Conservation (phyloP, 2,113 vertebrate genomes). For the Psammodynastes pulverulentus region DNA sequence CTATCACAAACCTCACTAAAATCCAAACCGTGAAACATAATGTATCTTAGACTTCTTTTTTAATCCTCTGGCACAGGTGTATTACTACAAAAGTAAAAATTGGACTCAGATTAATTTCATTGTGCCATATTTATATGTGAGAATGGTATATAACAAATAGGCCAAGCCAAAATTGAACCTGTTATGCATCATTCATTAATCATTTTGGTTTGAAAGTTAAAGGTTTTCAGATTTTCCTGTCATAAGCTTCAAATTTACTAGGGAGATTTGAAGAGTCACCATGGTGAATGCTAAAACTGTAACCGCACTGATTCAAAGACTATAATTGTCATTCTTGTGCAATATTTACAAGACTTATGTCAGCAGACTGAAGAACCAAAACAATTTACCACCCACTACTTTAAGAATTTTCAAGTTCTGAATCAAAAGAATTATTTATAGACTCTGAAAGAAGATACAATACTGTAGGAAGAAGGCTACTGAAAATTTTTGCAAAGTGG, state of each 20-base stretch:
- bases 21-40: neutral
- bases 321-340: neutral
- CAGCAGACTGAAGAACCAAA: neutral
- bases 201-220: neutral
- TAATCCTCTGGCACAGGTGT: neutral
- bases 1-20: neutral
- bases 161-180: neutral
- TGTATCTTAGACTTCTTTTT: neutral
- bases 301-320: neutral
- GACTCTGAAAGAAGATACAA: neutral
- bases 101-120: neutral
- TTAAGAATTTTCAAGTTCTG: neutral
- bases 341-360: neutral
- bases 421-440: neutral
- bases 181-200: neutral
- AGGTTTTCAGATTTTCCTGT: neutral
- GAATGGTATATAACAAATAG: neutral
- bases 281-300: neutral
- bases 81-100: neutral
- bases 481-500: neutral
- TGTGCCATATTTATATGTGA: neutral
- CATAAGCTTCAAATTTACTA: neutral
- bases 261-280: neutral
- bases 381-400: neutral
- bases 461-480: neutral